These are phyloP conservation scores for Conus ventricosus DNA, from an alignment of 1,140 invertebrate genomes.

Conservation along the genomic window DNA sequence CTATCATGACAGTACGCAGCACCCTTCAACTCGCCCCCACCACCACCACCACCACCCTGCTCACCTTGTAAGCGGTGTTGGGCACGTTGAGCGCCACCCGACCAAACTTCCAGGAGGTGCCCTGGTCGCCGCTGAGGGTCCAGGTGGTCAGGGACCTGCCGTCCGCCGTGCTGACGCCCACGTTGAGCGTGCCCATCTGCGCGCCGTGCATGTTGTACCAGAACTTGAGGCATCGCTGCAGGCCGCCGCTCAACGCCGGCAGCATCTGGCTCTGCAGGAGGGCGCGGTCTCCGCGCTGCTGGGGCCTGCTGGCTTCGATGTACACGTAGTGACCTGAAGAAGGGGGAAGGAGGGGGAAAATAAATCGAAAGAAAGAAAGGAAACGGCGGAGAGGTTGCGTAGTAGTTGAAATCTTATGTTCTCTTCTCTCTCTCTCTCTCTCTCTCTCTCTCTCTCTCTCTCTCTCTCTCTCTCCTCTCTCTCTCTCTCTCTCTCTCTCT, in stretches of 20 bases:
- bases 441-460: too few species aligned
- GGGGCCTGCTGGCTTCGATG: constrained; percentile 81
- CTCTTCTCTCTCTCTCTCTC: too few species aligned
- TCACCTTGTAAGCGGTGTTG: constrained; percentile 37
- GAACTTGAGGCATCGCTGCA: constrained; percentile 57
- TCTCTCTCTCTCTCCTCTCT: too few species aligned
- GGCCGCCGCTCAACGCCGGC: constrained; percentile 30
- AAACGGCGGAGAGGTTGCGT: neutral
- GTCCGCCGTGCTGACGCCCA: constrained; percentile 47
- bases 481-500: too few species aligned
- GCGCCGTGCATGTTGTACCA: constrained; percentile 68
- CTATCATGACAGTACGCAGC: too few species aligned
- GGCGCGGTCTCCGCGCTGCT: constrained; percentile 57
- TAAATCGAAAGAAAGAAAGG: neutral
- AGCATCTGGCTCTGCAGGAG: constrained; percentile 52
- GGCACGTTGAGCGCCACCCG: constrained; percentile 60
- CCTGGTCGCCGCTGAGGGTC: constrained; percentile 49
- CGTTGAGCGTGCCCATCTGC: constrained; percentile 63
- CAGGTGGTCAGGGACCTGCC: constrained; percentile 47
- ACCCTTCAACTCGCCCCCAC: too few species aligned
- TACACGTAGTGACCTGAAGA: constrained; percentile 77
- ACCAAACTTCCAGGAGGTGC: constrained; percentile 49
- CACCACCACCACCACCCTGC: neutral
- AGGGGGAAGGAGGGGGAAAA: neutral
- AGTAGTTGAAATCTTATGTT: too few species aligned